phyloP scores from a whole-genome alignment of 2,113 vertebrate species.

The Stomatorhinus ivindoensis region DNA sequence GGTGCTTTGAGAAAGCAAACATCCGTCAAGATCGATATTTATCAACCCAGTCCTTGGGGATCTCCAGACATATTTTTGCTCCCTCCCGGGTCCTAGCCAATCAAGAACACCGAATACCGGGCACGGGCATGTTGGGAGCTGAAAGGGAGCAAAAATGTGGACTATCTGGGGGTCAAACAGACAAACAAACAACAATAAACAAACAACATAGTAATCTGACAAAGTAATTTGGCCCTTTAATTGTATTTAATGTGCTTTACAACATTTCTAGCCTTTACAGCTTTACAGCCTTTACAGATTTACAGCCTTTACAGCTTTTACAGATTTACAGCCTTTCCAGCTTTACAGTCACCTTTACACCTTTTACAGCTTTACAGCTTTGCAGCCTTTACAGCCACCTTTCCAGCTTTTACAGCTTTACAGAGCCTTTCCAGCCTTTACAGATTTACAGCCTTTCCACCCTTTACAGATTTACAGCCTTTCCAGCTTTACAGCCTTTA shows the following conservation, averaged over 20 bases:
- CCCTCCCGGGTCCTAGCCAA: neutral
- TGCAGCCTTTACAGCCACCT: too few species aligned
- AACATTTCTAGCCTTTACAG: too few species aligned
- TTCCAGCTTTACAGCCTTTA: too few species aligned
- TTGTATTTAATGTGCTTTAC: neutral
- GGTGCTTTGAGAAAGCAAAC: neutral
- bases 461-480: too few species aligned
- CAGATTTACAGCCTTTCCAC: too few species aligned
- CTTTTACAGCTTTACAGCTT: too few species aligned
- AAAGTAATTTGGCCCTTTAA: neutral
- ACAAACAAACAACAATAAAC: neutral
- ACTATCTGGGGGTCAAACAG: neutral
- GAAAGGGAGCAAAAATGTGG: neutral
- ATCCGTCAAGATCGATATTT: neutral
- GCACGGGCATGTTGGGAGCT: neutral
- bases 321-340: too few species aligned
- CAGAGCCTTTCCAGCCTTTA: too few species aligned
- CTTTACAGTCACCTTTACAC: too few species aligned
- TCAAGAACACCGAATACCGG: neutral
- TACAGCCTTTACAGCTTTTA: too few species aligned
- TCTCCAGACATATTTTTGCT: neutral
- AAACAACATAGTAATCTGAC: neutral
- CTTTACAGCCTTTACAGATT: too few species aligned
- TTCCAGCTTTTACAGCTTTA: too few species aligned
- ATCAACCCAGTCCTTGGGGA: neutral